phyloP scores from a whole-genome alignment of 1,140 invertebrate genomes.

The Leptopilina clavipes region DNA sequence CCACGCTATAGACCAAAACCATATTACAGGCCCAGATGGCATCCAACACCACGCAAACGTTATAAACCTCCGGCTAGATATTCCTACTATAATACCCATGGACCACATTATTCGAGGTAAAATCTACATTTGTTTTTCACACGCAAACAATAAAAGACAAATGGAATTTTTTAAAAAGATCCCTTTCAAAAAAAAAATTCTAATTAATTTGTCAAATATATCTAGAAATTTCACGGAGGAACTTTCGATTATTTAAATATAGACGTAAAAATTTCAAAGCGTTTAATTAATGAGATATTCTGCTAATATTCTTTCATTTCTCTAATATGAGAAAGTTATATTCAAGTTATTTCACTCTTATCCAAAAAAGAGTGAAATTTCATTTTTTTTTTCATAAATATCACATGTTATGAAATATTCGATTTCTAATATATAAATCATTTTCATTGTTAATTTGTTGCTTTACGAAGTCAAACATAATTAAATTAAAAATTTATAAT shows the following conservation, averaged over 20 bases:
- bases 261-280: too few species aligned
- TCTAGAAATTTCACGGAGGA: too few species aligned
- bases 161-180: too few species aligned
- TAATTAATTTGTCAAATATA: too few species aligned
- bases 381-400: conserved; percentile 6
- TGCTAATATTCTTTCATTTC: not conserved
- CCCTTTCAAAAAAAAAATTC: not conserved
- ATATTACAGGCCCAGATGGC: conserved; percentile 45
- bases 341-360: conserved; percentile 13
- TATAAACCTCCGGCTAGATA: conserved; percentile 38
- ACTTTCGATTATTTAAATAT: too few species aligned
- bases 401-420: too few species aligned
- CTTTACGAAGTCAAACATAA: too few species aligned
- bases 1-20: conserved; percentile 44
- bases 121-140: not conserved
- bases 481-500: too few species aligned
- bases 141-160: not conserved
- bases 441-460: too few species aligned
- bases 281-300: too few species aligned
- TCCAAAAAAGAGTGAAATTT: not conserved
- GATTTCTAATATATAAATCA: too few species aligned
- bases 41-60: conserved; percentile 43
- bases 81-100: conserved; percentile 38
- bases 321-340: not conserved
- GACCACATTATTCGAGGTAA: conserved; percentile 46